Evolutionary conservation across 2,888 invertebrate species (phyloP).

Genomic region (Philonicus albiceps): DNA sequence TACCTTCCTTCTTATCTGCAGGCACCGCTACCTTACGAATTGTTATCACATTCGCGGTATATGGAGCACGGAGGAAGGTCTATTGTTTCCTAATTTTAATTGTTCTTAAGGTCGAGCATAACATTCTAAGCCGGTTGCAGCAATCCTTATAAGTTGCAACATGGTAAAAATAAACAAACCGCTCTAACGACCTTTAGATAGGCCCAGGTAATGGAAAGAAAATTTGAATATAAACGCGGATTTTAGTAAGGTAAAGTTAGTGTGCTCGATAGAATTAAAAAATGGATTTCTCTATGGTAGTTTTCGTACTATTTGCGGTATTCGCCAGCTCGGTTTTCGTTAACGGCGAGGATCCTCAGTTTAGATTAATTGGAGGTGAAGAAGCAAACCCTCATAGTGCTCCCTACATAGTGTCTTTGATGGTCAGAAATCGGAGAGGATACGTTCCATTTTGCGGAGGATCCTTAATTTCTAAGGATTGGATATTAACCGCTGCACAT

Average conservation of each 20-base stretch:
- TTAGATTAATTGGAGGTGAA: slow-evolving; percentile 46
- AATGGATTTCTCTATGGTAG: background rate
- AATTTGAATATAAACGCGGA: background rate
- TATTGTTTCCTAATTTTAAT: slow-evolving; percentile 14
- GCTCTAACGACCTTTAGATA: background rate
- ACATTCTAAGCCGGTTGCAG: background rate
- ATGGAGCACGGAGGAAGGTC: background rate
- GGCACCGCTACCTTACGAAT: background rate
- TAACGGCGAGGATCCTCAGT: background rate
- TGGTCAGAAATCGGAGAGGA: background rate
- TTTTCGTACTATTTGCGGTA: background rate
- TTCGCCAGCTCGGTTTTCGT: background rate
- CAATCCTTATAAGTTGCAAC: background rate
- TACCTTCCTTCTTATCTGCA: background rate
- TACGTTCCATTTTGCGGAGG: slow-evolving; percentile 46
- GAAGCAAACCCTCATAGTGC: slow-evolving; percentile 41
- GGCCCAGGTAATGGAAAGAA: background rate
- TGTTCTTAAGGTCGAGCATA: background rate
- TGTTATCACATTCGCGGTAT: background rate
- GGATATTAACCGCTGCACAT: slow-evolving; percentile 50
- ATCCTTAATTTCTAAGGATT: slow-evolving; percentile 43
- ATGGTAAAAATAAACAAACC: background rate
- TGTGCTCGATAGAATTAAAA: background rate
- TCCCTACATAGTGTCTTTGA: slow-evolving; percentile 43
- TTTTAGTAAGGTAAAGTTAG: background rate